Evolutionary conservation across 2,797 vertebrate genomes (phyloP).

Genomic region (Manis javanica): DNA sequence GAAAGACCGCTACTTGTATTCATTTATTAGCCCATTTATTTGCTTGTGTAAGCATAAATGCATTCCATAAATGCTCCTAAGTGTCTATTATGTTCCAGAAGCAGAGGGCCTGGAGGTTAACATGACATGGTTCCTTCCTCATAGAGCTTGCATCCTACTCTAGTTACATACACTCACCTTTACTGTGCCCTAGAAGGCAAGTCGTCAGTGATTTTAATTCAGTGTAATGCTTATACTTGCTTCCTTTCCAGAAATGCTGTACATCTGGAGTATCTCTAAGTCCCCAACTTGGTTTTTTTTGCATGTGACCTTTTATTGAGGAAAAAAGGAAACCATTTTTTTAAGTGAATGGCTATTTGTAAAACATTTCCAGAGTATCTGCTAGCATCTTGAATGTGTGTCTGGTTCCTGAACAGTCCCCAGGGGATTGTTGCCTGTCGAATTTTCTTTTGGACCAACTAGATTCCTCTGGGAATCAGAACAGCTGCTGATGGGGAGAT

Average conservation of each 20-base stretch:
- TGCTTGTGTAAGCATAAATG: neutral
- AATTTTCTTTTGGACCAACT: slow-evolving; percentile 43
- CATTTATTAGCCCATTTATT: neutral
- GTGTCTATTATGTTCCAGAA: neutral
- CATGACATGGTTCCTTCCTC: neutral
- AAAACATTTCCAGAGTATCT: slow-evolving; percentile 35
- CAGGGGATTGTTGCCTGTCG: neutral
- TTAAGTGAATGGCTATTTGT: neutral
- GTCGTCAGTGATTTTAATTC: neutral
- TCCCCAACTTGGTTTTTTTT: neutral
- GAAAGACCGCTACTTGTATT: neutral
- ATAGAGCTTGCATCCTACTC: neutral
- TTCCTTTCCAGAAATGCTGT: neutral
- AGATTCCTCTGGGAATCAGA: slow-evolving; percentile 54
- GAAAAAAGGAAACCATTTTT: neutral
- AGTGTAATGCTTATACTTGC: neutral
- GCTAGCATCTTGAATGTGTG: neutral
- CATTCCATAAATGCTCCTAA: neutral
- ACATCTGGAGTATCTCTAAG: neutral
- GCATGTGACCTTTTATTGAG: neutral
- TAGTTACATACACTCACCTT: neutral
- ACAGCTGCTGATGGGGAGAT: slow-evolving; percentile 48
- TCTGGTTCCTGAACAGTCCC: neutral
- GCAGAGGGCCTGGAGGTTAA: neutral
- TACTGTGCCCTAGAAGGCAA: neutral